Evolutionary conservation across 2,113 vertebrate genomes (phyloP), one percentile per base, ranked within the genome.

Genomic region (Ardeotis arabs): DNA sequence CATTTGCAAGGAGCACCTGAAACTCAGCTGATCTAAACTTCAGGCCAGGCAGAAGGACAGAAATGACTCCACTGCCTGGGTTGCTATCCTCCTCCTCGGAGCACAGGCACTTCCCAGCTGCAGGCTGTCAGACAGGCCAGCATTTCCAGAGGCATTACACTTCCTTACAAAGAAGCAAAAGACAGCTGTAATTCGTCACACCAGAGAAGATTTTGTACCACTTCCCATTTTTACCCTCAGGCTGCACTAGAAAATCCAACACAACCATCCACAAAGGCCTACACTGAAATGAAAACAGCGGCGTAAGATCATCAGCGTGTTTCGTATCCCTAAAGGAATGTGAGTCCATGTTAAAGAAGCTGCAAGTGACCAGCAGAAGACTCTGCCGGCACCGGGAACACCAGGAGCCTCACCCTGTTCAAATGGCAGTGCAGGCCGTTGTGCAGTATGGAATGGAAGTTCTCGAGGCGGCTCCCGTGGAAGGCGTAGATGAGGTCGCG

Each of bases 361-460:
- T 72, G 17, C 82, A 76, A 80, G 47, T 15, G 75, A 80, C 23
- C 47, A 33, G 41, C 33, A 63, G 70, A 84, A 69, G 68, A 15
- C 1, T 14, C 45, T 69, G 60, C 28, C 49, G 41, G 6, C 1
- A 25, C 12, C 41, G 28, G 60, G 50, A 89, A 63, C 1, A 25
- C 10, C 41, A 31, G 60, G 50, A 89, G 67, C 63, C 98, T 93
- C 56, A 99, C 99, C 99, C 99, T 99, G 98, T 99, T 99, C 66
- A 99, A 98, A 77, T 99, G 99, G 97, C 99, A 99, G 95, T 99
- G 99, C 58, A 99, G 98, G 89, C 99, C 99, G 2, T 99, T 99
- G 97, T 99, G 99, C 93, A 99, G 97, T 83, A 99, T 99, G 73
- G 99, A 99, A 93, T 99, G 99, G 96, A 99, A 99, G 97, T 99